Base-by-base conservation (phyloP, 2,797 vertebrate species). In the Molossus alvarezi region DNA sequence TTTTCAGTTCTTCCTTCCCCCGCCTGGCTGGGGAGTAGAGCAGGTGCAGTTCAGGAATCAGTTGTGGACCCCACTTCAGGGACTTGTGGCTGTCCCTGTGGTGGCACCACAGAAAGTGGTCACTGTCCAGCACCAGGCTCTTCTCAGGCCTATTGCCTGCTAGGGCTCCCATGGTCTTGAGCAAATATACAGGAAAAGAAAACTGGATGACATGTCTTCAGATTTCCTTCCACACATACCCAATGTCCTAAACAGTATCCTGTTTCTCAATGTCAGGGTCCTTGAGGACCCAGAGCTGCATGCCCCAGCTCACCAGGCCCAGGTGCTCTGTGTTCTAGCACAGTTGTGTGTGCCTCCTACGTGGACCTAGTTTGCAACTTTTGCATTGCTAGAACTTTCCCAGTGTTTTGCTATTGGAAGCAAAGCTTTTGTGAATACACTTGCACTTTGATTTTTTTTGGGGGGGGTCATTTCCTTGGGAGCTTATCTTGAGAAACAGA, bases 381-480 rank as follows among this genome's bases (percentile, higher is more conserved):
- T 88, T 88, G 29, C 14, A 2, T 18, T 37, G 73, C 60, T 67
- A 13, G 65, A 12, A 13, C 48, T 48, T 41, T 11, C 41, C 33
- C 9, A 20, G 41, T 27, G 71, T 51, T 93, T 53, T 64, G 77
- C 77, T 90, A 14, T 60, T 20, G 64, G 90, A 79, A 91, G 88
- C 88, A 88, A 72, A 82, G 62, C 90, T 94, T 29, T 55, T 51
- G 29, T 13, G 11, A 76, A 83, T 33, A 7, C 27, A 75, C 64
- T 93, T 97, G 97, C 62, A 97, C 97, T 97, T 97, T 97, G 97
- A 12, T 79, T 94, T 69, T 96, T 72, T 58, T 67, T n/a, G 76
- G 72, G n/a, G n/a, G n/a, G n/a, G n/a, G 29, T 64, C 51, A 45
- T 88, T 91, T 95, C 91, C 87, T 81, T 55, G 51, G 57, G 2